Evolutionary conservation across 1,140 invertebrate genomes (phyloP), one percentile per base, ranked within the genome.

Genomic region (Hypsibius dujardini): DNA sequence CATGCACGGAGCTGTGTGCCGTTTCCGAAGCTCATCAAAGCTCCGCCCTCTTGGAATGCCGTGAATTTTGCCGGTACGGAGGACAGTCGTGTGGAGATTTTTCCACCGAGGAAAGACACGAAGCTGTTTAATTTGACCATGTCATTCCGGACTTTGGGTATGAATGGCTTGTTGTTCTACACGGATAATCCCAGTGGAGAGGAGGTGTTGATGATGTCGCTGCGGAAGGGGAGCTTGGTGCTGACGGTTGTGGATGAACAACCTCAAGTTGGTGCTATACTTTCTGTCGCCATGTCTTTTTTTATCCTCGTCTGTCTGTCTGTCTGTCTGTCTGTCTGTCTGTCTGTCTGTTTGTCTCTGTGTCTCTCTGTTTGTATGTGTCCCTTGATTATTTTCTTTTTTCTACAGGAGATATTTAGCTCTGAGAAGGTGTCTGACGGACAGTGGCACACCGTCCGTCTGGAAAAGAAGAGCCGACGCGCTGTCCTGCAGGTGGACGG

Each of bases 41-140:
- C 62, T 14, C 62, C 62, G 62, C 3, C 12, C 3, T 3, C 7
- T 7, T 67, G 62, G 62, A 7, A 42, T 14, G 42, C 62, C 7
- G 62, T 67, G 3, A 67, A 42, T 42, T 67, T 67, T 42, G 62
- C 3, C 3, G 62, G 7, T 14, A 42, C 7, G 3, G 42, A 67
- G 3, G 42, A 67, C 42, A 67, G 42, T 42, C 62, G 42, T 3
- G 42, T 67, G 7, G 7, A 67, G 62, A 42, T 67, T 3, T 67
- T 67, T 42, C 62, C 42, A 42, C 7, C 7, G 7, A 7, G 62
- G 42, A 67, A 67, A 42, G 62, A 67, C 62, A 42, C 42, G 45
- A 67, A 7, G 62, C 50, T 56, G 50, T 56, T 56, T n/a, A 56
- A 56, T n/a, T 67, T 67, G 7, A 67, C 62, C 62, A 67, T 7